A percentile compares a stretch with the other conserved stretches of the same genome.
These are phyloP conservation scores for Gadopsis marmoratus DNA, from an alignment of 2,797 vertebrate genomes.

Conservation along the genomic window DNA sequence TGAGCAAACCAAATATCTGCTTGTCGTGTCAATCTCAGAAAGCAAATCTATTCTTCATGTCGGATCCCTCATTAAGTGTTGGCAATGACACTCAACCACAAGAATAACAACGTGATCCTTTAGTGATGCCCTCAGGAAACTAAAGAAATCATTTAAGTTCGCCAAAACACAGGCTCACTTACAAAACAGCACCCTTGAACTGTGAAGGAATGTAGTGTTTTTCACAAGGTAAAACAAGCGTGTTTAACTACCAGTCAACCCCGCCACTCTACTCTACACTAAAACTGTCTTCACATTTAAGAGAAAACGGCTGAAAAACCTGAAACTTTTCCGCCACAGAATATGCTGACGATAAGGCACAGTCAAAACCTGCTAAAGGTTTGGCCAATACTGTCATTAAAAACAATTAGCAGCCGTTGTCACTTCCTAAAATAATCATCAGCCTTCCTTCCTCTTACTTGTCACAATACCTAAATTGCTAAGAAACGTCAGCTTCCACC, in stretches of 20 bases:
- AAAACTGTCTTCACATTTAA: neutral
- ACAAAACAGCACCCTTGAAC: constrained; percentile 14
- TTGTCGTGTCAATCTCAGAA: constrained; percentile 11
- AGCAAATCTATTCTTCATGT: constrained; percentile 26
- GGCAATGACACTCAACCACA: constrained; percentile 9
- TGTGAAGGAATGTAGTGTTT: constrained; percentile 22
- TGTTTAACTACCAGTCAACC: neutral
- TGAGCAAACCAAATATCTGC: constrained; percentile 28
- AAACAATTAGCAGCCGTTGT: neutral
- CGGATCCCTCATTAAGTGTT: constrained; percentile 22
- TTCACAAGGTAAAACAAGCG: constrained; percentile 11
- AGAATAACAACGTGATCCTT: constrained; percentile 29
- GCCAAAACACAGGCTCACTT: constrained; percentile 3
- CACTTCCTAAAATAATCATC: neutral
- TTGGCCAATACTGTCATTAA: neutral
- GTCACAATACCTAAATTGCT: neutral
- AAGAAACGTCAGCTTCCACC: constrained; percentile 5
- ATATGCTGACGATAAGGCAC: neutral
- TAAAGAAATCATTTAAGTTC: neutral
- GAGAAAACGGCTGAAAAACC: constrained; percentile 6
- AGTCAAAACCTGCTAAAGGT: neutral
- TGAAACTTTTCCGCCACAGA: constrained; percentile 1
- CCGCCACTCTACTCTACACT: neutral
- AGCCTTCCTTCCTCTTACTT: neutral
- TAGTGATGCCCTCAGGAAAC: neutral